Evolutionary conservation across 2,888 invertebrate species (phyloP), one percentile per base, ranked within the genome.

Genomic region (Cephus rjabovi): DNA sequence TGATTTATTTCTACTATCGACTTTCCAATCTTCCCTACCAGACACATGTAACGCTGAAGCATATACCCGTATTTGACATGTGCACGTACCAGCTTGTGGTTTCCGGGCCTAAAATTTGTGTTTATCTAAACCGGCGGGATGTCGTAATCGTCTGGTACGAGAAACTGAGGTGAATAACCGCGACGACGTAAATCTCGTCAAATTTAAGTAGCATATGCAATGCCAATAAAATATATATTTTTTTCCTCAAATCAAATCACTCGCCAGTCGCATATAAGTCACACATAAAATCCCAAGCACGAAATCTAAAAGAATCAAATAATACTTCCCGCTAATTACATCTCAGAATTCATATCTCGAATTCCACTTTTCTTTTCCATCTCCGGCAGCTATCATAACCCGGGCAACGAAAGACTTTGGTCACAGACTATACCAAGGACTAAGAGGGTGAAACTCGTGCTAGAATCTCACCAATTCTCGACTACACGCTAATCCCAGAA

Each of bases 401-500:
- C 40, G 1, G 4, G 4, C 56, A 56, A 56, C 56, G 56, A 56
- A 56, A 23, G 56, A 56, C 56, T 23, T 23, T 56, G 56, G 56
- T 23, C 56, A 56, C 23, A 56, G 56, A 56, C 56, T 56, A 56
- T 23, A 56, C 56, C 23, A 23, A 56, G 56, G 56, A 23, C 81
- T 76, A 78, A 81, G 81, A 84, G 86, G 86, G 83, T 87, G 83
- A 87, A 85, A 86, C 86, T 84, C 84, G 88, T 83, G 85, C 87
- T 87, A 87, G 87, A 89, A 89, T 88, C 87, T 85, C 85, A 81
- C 86, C 85, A 85, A 89, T 89, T 88, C 86, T 83, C 87, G 81
- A 86, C 83, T 83, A 83, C 76, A 82, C 81, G 83, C 86, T 86
- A 85, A 88, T 87, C 85, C 31, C 85, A 75, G 76, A 79, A 76